Conservation (phyloP, 2,113 vertebrate genomes). For the Genyomyrus donnyi region DNA sequence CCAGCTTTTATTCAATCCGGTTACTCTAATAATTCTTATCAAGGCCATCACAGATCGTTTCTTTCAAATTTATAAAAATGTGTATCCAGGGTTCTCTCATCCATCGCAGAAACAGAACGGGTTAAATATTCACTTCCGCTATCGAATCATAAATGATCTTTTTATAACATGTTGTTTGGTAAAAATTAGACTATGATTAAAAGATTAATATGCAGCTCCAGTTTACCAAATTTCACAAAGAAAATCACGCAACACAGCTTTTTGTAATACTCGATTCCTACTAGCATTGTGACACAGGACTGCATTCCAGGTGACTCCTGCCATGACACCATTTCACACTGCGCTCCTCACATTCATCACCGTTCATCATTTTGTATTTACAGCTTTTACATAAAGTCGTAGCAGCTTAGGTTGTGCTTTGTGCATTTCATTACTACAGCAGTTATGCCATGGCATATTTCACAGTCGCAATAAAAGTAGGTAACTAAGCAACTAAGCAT, state of each 20-base stretch:
- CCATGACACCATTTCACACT: neutral
- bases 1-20: neutral
- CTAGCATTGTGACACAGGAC: neutral
- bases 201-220: neutral
- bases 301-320: neutral
- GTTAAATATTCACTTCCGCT: neutral
- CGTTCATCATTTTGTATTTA: neutral
- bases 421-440: neutral
- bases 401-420: neutral
- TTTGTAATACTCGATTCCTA: neutral
- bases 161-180: neutral
- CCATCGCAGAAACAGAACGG: neutral
- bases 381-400: neutral
- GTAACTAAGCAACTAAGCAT: neutral
- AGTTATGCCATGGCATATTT: neutral
- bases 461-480: neutral
- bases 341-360: neutral
- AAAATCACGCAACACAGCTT: neutral
- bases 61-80: neutral
- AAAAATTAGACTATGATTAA: neutral
- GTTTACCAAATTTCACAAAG: neutral
- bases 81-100: neutral
- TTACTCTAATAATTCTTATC: neutral
- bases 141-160: neutral
- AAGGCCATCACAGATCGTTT: neutral